Evolutionary conservation across 2,797 vertebrate genomes (phyloP).

Genomic region (Pempheris klunzingeri): DNA sequence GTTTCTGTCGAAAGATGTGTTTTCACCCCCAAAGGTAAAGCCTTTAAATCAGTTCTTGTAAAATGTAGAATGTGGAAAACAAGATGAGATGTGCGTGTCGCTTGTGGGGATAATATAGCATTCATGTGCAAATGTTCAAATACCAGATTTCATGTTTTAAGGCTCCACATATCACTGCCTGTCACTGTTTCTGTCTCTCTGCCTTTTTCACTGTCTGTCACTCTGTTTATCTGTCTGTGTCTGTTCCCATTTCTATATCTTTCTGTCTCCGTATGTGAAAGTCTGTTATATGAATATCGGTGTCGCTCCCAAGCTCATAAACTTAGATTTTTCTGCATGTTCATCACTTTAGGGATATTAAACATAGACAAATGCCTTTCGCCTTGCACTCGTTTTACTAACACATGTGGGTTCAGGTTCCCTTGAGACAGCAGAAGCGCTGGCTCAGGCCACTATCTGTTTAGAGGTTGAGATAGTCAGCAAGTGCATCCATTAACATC

Average conservation of each 20-base stretch:
- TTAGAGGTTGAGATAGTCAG: conserved; percentile 40
- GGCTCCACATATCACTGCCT: conserved; percentile 60
- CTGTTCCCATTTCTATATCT: conserved; percentile 40
- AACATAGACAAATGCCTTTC: conserved; percentile 42
- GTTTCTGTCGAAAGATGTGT: conserved; percentile 46
- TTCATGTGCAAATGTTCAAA: conserved; percentile 69
- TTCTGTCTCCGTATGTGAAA: conserved; percentile 31
- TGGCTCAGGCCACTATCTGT: conserved; percentile 43
- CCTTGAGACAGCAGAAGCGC: conserved; percentile 30
- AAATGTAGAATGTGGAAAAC: conserved; percentile 44
- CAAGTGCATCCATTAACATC: conserved; percentile 56
- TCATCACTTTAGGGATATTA: conserved; percentile 34
- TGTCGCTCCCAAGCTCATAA: conserved; percentile 21
- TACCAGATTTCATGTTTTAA: conserved; percentile 57
- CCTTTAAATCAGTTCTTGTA: conserved; percentile 53
- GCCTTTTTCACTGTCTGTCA: conserved; percentile 44
- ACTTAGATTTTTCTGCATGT: conserved; percentile 23
- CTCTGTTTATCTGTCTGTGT: conserved; percentile 47
- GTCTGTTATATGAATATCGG: conserved; percentile 40
- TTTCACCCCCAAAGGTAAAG: conserved; percentile 46
- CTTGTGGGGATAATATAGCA: conserved; percentile 50
- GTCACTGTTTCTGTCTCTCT: conserved; percentile 50
- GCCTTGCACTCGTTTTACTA: conserved; percentile 30
- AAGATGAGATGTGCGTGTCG: conserved; percentile 43
- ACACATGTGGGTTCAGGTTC: conserved; percentile 39